Conservation (phyloP, 2,888 invertebrate species). For the Eristalinus sepulchralis region DNA sequence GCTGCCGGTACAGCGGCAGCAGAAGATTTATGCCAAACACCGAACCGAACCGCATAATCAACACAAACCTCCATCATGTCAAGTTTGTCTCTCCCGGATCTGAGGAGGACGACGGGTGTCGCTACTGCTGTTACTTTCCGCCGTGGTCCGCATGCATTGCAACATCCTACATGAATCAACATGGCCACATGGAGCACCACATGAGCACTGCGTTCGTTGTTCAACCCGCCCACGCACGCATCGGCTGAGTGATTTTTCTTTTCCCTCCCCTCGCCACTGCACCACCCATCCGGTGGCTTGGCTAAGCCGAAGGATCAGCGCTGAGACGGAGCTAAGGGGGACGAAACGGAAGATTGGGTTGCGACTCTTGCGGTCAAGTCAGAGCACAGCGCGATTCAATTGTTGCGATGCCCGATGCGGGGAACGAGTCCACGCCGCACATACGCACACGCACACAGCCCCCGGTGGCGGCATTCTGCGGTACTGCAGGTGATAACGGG, state of each 20-base stretch:
- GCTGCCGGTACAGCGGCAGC: conserved; percentile 37
- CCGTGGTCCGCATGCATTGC: conserved; percentile 29
- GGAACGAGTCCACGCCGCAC: conserved; percentile 12
- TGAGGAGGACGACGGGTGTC: conserved; percentile 69
- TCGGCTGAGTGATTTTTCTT: conserved; percentile 70
- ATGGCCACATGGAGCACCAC: conserved; percentile 36
- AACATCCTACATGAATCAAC: conserved; percentile 71
- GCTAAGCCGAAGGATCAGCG: background rate
- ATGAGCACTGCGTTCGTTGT: conserved; percentile 65
- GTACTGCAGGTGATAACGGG: conserved; percentile 71
- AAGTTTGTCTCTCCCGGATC: conserved; percentile 70
- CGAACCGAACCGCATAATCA: conserved; percentile 71
- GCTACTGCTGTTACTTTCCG: conserved; percentile 69
- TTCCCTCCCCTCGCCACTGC: background rate
- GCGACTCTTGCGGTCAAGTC: conserved; percentile 60
- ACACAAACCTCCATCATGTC: conserved; percentile 71
- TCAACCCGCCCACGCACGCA: conserved; percentile 69
- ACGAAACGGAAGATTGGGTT: conserved; percentile 28
- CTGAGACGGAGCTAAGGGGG: background rate
- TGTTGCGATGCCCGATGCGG: conserved; percentile 46
- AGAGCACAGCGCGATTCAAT: conserved; percentile 65
- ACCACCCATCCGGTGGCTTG: background rate
- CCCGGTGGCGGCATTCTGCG: conserved; percentile 21
- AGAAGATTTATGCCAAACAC: conserved; percentile 71
- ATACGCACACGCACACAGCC: background rate